Evolutionary conservation across 2,888 invertebrate species (phyloP), one percentile per base, ranked within the genome.

Genomic region (Andricus curvator): DNA sequence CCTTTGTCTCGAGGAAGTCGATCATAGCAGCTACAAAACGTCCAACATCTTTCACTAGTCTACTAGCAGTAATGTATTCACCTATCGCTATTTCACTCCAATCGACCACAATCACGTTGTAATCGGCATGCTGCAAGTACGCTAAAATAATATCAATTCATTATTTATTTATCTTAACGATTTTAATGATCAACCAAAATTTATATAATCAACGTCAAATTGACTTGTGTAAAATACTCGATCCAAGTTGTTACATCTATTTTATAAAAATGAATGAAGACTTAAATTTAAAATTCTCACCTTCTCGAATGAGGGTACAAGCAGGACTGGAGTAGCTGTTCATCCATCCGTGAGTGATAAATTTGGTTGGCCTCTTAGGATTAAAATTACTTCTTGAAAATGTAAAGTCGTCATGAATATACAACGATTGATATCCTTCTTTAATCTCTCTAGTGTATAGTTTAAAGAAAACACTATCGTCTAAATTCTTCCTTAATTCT

Each of bases 321-420:
- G 88, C 83, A 9, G 48, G 13, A 76, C 88, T 88, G 0, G 80
- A 62, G 0, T 48, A 64, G 20, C 87, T 86, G 78, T 87, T 87
- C 2, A 86, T 78, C 91, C 91, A 91, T 56, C 91, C 91, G 62
- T 91, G 91, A 25, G 89, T 89, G 11, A 91, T 70, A 25, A 92
- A 79, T 78, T 85, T 88, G 5, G 91, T 91, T 0, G 88, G 86
- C 70, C 84, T 88, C 13, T 79, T 78, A 0, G 84, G 60, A 74
- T 89, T 85, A 62, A 91, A 90, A 25, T 79, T 60, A 77, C 88
- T 90, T 0, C 78, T 76, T 3, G 78, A 33, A 29, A 92, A 44
- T 22, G 78, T 56, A 0, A 84, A 67, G 5, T 64, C 41, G 20
- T 91, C 88, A 20, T 83, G 68, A 11, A 88, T 6, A 22, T 79